phyloP scores from a whole-genome alignment of 2,113 vertebrate genomes.

The Corythaeola cristata region DNA sequence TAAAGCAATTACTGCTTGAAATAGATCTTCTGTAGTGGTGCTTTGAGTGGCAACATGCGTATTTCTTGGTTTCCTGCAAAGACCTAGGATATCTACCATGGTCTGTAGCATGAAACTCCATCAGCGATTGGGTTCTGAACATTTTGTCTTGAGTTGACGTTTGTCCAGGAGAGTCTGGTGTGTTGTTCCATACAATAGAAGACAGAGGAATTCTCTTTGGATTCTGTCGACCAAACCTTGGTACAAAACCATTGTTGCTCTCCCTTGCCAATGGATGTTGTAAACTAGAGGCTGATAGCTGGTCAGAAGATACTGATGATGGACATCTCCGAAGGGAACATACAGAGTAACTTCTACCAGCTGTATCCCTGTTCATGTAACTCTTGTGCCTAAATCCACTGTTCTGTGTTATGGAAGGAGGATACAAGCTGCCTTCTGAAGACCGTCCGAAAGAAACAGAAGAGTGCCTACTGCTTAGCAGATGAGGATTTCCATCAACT shows the following conservation, averaged over 20 bases:
- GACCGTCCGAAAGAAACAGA: conserved; percentile 35
- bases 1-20: conserved; percentile 38
- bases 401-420: conserved; percentile 30
- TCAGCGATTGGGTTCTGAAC: conserved; percentile 59
- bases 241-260: conserved; percentile 58
- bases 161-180: conserved; percentile 37
- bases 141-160: conserved; percentile 36
- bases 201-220: conserved; percentile 77
- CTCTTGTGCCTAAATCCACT: conserved; percentile 61
- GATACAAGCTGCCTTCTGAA: conserved; percentile 74
- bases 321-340: conserved; percentile 57
- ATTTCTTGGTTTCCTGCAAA: conserved; percentile 57
- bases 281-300: conserved; percentile 64
- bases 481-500: conserved; percentile 30
- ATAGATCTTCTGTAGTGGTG: conserved; percentile 24
- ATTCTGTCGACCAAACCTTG: conserved; percentile 55
- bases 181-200: conserved; percentile 78
- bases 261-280: conserved; percentile 49
- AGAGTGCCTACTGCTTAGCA: conserved; percentile 28
- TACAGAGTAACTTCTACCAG: conserved; percentile 70
- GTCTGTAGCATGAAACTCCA: conserved; percentile 64
- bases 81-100: background rate
- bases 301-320: conserved; percentile 28
- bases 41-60: conserved; percentile 59
- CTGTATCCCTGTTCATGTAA: conserved; percentile 33